Evolutionary conservation across 2,888 invertebrate genomes (phyloP), one percentile per base, ranked within the genome.

Genomic region (Tinea semifulvella): DNA sequence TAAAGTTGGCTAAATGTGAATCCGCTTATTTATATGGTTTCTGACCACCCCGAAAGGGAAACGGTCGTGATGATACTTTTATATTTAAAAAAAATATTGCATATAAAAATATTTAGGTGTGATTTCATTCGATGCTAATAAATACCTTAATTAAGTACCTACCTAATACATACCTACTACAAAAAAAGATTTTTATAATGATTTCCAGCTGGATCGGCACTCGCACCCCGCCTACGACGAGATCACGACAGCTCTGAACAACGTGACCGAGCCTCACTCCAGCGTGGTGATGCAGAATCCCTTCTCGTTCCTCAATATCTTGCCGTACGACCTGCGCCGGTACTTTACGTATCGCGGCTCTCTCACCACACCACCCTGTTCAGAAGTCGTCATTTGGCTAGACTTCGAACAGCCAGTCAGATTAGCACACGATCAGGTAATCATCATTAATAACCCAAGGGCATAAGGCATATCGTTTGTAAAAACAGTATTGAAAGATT

Each of bases 321-420:
- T 88, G 46, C 82, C 77, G 1, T 64, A 68, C 38, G 79, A 85
- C 56, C 65, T 85, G 48, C 63, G 83, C 26, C 69, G 86, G 27
- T 95, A 92, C 71, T 94, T 89, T 77, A 93, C 92, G 1, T 95
- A 95, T 63, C 82, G 84, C 36, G 95, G 95, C 0, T 94, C 94
- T 0, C 65, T 94, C 51, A 94, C 94, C 2, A 94, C 94, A 2
- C 94, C 94, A 2, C 94, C 94, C 0, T 91, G 91, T 54, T 85
- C 85, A 16, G 94, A 95, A 75, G 88, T 91, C 42, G 94, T 94
- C 28, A 88, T 87, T 28, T 95, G 94, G 94, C 86, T 94, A 47
- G 91, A 94, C 56, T 92, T 91, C 57, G 85, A 86, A 54, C 82
- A 88, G 48, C 88, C 91, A 1, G 86, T 93, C 4, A 67, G 77